Evolutionary conservation across 2,113 vertebrate species (phyloP), one percentile per base, ranked within the genome.

Genomic region (Myotis yumanensis): DNA sequence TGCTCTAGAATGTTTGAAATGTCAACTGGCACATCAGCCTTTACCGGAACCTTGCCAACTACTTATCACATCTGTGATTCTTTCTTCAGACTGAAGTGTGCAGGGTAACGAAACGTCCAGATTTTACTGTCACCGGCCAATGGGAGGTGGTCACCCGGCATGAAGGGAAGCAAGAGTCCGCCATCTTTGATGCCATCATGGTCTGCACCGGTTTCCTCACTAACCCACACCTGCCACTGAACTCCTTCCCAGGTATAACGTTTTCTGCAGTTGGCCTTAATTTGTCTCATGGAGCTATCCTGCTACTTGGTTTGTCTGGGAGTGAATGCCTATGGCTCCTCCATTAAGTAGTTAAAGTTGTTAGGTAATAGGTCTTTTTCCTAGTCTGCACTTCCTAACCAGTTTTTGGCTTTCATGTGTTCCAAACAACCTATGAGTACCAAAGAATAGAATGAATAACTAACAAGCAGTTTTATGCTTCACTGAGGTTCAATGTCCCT

Each of bases 161-260:
- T 0, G 96, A 98, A 7, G 98, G 98, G 57, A 97, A 97, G 69
- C 98, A 98, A 94, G 97, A 98, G 90, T 95, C 62, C 0, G 96
- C 98, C 0, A 0, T 98, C 86, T 99, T 99, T 69, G 99, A 99
- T 1, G 99, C 98, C 0, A 97, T 99, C 86, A 96, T 99, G 95
- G 98, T 99, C 94, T 99, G 99, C 98, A 98, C 98, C 1, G 99
- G 99, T 40, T 99, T 98, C 52, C 98, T 98, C 93, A 98, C 98
- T 0, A 59, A 97, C 0, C 98, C 99, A 0, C 43, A 97, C 46
- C 89, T 98, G 71, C 99, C 99, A 0, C 96, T 99, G 91, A 97
- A 95, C 64, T 93, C 97, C 69, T 99, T 99, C 95, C 98, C 98
- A 98, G 99, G 99, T 99, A 98, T 28, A 64, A 15, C 17, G 69